These are phyloP conservation scores for Phodopus roborovskii DNA, from an alignment of 2,113 vertebrate species.

Conservation along the genomic window DNA sequence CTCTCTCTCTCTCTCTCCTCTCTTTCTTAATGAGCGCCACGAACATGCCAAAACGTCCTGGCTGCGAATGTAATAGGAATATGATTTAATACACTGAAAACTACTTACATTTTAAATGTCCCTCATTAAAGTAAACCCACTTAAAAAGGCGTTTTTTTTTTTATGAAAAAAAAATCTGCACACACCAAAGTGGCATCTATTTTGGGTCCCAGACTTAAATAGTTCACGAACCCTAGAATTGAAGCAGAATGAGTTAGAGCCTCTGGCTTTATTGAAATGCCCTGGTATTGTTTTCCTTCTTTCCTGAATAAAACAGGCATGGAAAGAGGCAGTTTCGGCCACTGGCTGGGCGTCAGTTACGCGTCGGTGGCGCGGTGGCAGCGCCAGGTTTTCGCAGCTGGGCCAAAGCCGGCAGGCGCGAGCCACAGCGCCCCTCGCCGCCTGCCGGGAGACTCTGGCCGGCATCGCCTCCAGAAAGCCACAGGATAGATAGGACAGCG, in stretches of 20 bases:
- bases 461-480: background rate
- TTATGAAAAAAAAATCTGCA: background rate
- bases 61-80: background rate
- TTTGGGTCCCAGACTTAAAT: background rate
- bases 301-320: accelerated
- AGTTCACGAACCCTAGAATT: background rate
- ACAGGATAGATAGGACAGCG: accelerated
- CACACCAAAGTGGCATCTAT: background rate
- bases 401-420: slow-evolving; percentile 39
- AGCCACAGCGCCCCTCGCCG: slow-evolving; percentile 89
- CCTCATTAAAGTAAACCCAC: background rate
- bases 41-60: background rate
- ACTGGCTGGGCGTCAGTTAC: background rate
- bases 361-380: background rate
- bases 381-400: background rate
- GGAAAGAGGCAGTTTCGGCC: accelerated
- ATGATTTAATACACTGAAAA: background rate
- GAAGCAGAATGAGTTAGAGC: accelerated
- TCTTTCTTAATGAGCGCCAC: background rate
- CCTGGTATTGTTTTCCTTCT: background rate
- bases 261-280: background rate
- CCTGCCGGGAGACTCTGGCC: slow-evolving; percentile 47
- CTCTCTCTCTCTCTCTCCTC: too few species aligned
- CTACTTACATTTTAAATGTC: background rate
- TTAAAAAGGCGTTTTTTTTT: background rate